Conservation (phyloP, 2,888 invertebrate species). For the Rhopalosiphum nymphaeae region DNA sequence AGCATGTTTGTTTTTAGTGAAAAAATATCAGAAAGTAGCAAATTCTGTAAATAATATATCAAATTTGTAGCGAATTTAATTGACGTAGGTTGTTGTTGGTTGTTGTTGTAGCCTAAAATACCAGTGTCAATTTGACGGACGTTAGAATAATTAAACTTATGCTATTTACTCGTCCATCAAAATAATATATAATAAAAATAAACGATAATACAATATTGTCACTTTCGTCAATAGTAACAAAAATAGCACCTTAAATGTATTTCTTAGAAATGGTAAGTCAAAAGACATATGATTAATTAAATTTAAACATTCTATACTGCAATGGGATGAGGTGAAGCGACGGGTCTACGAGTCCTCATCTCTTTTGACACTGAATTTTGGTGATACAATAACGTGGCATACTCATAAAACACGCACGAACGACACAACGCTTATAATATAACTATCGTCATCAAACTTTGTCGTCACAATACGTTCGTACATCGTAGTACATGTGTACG, state of each 20-base stretch:
- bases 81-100: neutral
- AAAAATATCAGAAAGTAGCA: neutral
- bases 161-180: neutral
- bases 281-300: neutral
- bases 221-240: neutral
- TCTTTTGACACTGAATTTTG: neutral
- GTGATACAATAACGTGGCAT: neutral
- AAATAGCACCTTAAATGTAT: neutral
- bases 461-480: neutral
- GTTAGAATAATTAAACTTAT: neutral
- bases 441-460: neutral
- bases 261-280: neutral
- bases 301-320: neutral
- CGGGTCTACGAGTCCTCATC: no score
- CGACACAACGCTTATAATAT: neutral
- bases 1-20: neutral
- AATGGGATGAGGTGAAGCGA: neutral
- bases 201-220: neutral
- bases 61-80: neutral
- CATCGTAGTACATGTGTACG: neutral
- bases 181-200: neutral
- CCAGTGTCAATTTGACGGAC: neutral
- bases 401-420: no score
- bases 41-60: neutral
- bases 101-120: neutral